Evolutionary conservation across 2,888 invertebrate genomes (phyloP), one percentile per base, ranked within the genome.

Genomic region (Chaetogeoica ovagalla): DNA sequence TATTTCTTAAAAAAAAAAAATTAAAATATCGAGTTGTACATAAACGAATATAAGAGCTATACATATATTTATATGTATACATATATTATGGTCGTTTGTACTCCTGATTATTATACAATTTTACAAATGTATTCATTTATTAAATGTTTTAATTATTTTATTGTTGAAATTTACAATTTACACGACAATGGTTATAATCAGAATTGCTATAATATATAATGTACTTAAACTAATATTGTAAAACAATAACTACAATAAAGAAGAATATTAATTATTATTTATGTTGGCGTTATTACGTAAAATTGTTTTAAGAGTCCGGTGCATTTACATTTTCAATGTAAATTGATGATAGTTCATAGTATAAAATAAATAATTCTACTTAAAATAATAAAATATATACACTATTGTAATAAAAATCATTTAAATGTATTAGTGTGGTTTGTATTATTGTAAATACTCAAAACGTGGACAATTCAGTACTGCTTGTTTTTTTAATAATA

Each of bases 101-200:
- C 68, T 68, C 2, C 39, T 43, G 57, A 76, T 75, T n/a, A 76
- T 75, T n/a, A n/a, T 17, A 59, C 39, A 59, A 48, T 76, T 48
- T 76, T 55, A 68, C 57, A 59, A 60, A 76, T 68, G 43, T 59
- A 76, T 30, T 68, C 57, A 59, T 76, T 52, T 68, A 60, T 59
- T 65, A 3, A 74, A 65, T 19, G 63, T 21, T 74, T 74, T 13
- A 15, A 75, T 59, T 75, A 59, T 66, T 59, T 66, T 57, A 66
- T 75, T 59, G 30, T 75, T 59, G 30, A 57, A n/a, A 30, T 59
- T 66, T 23, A 48, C 48, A 48, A 48, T 66, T 48, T 55, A 59
- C 43, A 43, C 15, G 19, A 68, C 66, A 30, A 66, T 39, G 66
- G 23, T 76, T 75, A 68, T 30, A 15, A 68, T 48, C 75, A 30